Percentiles rank a stretch among this genome's conserved stretches.
These are phyloP conservation scores for Meganola albula DNA, from an alignment of 2,888 invertebrate species.

Conservation along the genomic window DNA sequence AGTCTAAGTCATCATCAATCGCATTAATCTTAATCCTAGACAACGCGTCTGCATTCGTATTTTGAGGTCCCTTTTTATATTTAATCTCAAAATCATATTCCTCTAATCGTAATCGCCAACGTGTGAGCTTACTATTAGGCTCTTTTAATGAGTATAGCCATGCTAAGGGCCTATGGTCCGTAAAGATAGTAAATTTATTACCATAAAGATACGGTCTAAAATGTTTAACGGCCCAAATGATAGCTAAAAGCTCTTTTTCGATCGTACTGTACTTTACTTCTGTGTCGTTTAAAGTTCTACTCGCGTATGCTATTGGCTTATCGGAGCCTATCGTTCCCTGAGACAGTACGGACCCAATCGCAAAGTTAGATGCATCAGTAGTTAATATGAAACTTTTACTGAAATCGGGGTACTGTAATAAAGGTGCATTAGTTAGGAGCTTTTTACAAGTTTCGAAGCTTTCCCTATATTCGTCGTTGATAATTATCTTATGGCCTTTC, in stretches of 20 bases:
- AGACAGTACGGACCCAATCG: constrained; percentile 22
- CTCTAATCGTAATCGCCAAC: not conserved
- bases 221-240: constrained; percentile 9
- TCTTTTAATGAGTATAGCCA: not conserved
- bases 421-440: constrained; percentile 3
- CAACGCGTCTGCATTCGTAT: not conserved
- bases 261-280: constrained; percentile 6
- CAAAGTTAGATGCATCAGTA: constrained; percentile 23
- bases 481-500: constrained; percentile 8
- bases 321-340: constrained; percentile 22
- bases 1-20: not conserved
- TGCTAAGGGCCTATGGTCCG: constrained; percentile 3
- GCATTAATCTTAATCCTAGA: not conserved
- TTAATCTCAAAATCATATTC: not conserved
- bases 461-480: constrained; percentile 9
- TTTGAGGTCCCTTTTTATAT: not conserved
- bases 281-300: constrained; percentile 3
- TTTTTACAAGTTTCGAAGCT: constrained; percentile 13
- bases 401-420: constrained; percentile 19
- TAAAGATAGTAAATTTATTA: constrained; percentile 4
- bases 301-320: constrained; percentile 20
- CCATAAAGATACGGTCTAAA: constrained; percentile 7
- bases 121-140: not conserved
- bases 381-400: constrained; percentile 20
- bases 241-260: constrained; percentile 5